Percentiles rank a stretch among this genome's conserved stretches.
Evolutionary conservation across 1,140 invertebrate genomes (phyloP).

Genomic region (Psix sp.): DNA sequence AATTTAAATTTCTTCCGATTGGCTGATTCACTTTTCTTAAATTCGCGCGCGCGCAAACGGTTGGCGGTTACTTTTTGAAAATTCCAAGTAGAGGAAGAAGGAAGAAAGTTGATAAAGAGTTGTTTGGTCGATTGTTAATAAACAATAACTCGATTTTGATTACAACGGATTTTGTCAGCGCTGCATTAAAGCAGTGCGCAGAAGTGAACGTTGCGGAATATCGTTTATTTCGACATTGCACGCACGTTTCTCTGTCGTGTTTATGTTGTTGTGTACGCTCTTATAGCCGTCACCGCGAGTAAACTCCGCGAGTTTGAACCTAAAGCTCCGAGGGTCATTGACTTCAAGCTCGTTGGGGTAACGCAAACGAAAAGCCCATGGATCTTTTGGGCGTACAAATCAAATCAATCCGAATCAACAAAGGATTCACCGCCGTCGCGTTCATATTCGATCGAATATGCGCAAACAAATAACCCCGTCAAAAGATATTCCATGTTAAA

Average conservation of each 20-base stretch:
- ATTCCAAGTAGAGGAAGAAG: no score
- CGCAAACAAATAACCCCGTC: no score
- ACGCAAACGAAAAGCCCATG: conserved; percentile 14
- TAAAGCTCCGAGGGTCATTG: conserved; percentile 51
- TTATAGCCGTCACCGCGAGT: conserved; percentile 25
- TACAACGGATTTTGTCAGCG: conserved; percentile 8
- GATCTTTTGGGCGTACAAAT: conserved; percentile 17
- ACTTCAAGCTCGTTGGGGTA: conserved; percentile 38
- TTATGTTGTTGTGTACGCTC: conserved; percentile 13
- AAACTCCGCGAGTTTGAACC: conserved; percentile 38
- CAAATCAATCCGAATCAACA: conserved; percentile 10
- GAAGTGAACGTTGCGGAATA: conserved; percentile 24
- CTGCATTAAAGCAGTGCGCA: conserved; percentile 14
- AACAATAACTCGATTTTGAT: conserved; percentile 18
- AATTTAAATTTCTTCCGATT: no score
- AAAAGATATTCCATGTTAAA: no score
- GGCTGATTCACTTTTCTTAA: no score
- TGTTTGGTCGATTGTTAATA: no score
- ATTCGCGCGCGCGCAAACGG: no score
- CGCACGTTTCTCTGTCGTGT: conserved; percentile 19
- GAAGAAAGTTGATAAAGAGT: no score
- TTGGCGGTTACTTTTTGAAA: no score
- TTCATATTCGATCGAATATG: neutral
- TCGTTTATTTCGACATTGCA: conserved; percentile 43
- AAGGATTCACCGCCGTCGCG: no score